Evolutionary conservation across 1,140 invertebrate species (phyloP).

Genomic region (Drosophila kanapiae): DNA sequence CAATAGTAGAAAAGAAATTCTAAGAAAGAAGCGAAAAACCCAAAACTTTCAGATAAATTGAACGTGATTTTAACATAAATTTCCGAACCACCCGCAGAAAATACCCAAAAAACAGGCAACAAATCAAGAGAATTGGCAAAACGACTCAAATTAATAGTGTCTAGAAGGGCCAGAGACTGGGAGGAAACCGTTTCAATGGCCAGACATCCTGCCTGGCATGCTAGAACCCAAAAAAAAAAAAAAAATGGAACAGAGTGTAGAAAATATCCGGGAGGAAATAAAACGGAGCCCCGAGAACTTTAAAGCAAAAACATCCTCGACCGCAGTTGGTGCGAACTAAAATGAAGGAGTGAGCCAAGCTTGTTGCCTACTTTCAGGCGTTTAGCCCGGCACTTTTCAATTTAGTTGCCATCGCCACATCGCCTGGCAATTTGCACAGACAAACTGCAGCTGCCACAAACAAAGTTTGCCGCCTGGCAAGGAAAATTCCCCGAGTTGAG

Average conservation of each 20-base stretch:
- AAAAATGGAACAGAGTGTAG: constrained; percentile 16
- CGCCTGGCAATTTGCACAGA: constrained; percentile 65
- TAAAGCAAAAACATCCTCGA: constrained; percentile 57
- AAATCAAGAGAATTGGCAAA: constrained; percentile 48
- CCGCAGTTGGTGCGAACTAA: constrained; percentile 27
- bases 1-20: neutral
- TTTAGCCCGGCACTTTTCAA: constrained; percentile 74
- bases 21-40: neutral
- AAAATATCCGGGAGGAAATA: constrained; percentile 47
- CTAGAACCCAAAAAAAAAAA: neutral
- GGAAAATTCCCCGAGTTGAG: constrained; percentile 60
- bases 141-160: constrained; percentile 63
- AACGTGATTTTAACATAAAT: constrained; percentile 3
- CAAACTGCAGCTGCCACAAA: constrained; percentile 75
- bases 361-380: constrained; percentile 69
- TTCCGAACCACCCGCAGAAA: neutral
- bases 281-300: constrained; percentile 14
- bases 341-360: constrained; percentile 36
- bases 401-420: constrained; percentile 70
- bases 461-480: constrained; percentile 48
- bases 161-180: constrained; percentile 9
- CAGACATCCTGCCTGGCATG: constrained; percentile 54
- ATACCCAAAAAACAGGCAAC: constrained; percentile 14
- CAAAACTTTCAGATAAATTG: neutral
- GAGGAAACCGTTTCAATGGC: constrained; percentile 39